Base-by-base conservation (phyloP, 1,140 invertebrate species). In the Zophobas atratus region DNA sequence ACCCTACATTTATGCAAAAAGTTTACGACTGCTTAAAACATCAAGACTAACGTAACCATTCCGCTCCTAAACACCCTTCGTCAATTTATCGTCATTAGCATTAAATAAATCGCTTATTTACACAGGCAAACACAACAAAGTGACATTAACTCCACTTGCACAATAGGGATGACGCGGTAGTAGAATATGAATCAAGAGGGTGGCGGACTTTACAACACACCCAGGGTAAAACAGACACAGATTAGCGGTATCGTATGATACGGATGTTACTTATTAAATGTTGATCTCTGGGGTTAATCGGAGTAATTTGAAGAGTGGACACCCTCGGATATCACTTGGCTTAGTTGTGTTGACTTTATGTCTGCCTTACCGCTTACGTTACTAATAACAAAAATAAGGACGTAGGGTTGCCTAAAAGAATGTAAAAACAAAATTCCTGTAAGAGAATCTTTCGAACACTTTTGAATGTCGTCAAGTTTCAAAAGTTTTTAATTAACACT, bases 41-140 rank as follows among this genome's bases (percentile, higher is more conserved):
- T 20, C 20, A 20, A 20, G 20, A 20, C 20, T 20, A 20, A 20
- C 20, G 20, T 20, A 20, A 20, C 20, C 20, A 20, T 20, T 20
- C 20, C 20, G 20, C 20, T 20, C 20, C 20, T 39, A 72, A 72
- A 41, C 77, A 67, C 77, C 77, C 77, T 74, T 46, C 51, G 51
- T 43, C 60, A 73, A 78, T 78, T 78, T 78, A 60, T 74, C 72
- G 60, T 75, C 63, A 78, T 78, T 74, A 78, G 71, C 77, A 78
- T 78, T 78, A 75, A 78, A 78, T 75, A 78, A 73, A 78, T 78
- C 77, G 77, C 72, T 78, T 78, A 75, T 78, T 78, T 78, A 78
- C 77, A 78, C 71, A 78, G 60, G 43, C 55, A 73, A 75, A 78
- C 60, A 67, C 20, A 74, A 70, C 77, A 73, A 67, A 73, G 51